Conservation (phyloP, 2,888 invertebrate species). For the Elaeidobius kamerunicus region DNA sequence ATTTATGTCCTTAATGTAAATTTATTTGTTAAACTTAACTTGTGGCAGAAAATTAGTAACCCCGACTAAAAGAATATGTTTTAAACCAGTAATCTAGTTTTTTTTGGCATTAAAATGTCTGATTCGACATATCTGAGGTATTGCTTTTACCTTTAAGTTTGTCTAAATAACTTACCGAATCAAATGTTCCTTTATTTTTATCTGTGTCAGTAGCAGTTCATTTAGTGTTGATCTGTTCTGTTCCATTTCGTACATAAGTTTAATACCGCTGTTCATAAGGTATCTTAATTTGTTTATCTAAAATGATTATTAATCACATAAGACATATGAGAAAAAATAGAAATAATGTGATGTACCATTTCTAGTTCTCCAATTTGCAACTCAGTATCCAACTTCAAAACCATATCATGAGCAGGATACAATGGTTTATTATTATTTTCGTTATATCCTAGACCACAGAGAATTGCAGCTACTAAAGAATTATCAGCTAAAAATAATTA, state of each 20-base stretch:
- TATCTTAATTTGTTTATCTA: constrained; percentile 74
- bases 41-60: too few species aligned
- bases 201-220: constrained; percentile 48
- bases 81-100: too few species aligned
- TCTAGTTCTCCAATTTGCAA: constrained; percentile 63
- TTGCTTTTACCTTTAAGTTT: too few species aligned
- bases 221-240: constrained; percentile 42
- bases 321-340: background rate
- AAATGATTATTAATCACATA: constrained; percentile 2
- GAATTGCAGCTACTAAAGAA: constrained; percentile 68
- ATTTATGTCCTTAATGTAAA: background rate
- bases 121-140: too few species aligned
- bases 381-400: constrained; percentile 73
- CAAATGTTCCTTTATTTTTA: constrained; percentile 51
- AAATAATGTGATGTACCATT: constrained; percentile 16
- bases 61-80: too few species aligned
- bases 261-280: constrained; percentile 66
- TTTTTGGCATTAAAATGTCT: too few species aligned
- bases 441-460: constrained; percentile 81
- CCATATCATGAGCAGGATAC: constrained; percentile 83
- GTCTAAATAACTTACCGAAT: constrained; percentile 46
- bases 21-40: too few species aligned
- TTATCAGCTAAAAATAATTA: constrained; percentile 42
- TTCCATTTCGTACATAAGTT: constrained; percentile 47
- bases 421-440: constrained; percentile 55